A percentile compares a stretch with the other conserved stretches of the same genome.
phyloP scores from a whole-genome alignment of 2,113 vertebrate genomes.

The Melanotaenia duboulayi region DNA sequence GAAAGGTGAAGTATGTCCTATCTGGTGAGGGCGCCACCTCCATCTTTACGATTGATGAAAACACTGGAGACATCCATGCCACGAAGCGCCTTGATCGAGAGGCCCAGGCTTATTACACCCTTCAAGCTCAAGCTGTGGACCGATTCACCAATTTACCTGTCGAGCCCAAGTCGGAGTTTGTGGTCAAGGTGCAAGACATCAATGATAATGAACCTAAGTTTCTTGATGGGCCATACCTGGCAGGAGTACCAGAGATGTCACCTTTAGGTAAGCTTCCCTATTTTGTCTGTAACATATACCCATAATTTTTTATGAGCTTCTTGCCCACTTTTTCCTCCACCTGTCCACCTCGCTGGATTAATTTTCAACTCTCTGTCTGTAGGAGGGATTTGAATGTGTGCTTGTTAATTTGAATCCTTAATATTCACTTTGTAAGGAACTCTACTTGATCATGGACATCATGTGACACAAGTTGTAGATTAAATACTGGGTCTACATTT shows the following conservation, averaged over 20 bases:
- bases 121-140: conserved; percentile 93
- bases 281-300: conserved; percentile 1
- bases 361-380: conserved; percentile 48
- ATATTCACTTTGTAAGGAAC: conserved; percentile 36
- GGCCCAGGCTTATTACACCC: conserved; percentile 94
- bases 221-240: conserved; percentile 92
- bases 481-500: too few species aligned
- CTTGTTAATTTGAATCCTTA: too few species aligned
- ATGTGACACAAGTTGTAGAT: too few species aligned
- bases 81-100: conserved; percentile 96
- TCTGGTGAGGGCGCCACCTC: conserved; percentile 94
- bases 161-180: conserved; percentile 93
- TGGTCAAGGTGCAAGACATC: conserved; percentile 98
- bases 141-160: conserved; percentile 89
- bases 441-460: too few species aligned
- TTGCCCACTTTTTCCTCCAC: conserved; percentile 42
- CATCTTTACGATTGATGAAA: conserved; percentile 98
- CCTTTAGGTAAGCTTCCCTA: conserved; percentile 88
- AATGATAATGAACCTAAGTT: conserved; percentile 98
- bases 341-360: conserved; percentile 52
- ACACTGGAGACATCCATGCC: conserved; percentile 97
- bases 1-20: conserved; percentile 96
- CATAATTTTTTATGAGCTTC: background rate
- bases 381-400: background rate
- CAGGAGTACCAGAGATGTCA: conserved; percentile 96